Percentiles rank a stretch among this genome's conserved stretches.
These are phyloP conservation scores for Lates japonicus DNA, from an alignment of 2,797 vertebrate species.

Conservation along the genomic window DNA sequence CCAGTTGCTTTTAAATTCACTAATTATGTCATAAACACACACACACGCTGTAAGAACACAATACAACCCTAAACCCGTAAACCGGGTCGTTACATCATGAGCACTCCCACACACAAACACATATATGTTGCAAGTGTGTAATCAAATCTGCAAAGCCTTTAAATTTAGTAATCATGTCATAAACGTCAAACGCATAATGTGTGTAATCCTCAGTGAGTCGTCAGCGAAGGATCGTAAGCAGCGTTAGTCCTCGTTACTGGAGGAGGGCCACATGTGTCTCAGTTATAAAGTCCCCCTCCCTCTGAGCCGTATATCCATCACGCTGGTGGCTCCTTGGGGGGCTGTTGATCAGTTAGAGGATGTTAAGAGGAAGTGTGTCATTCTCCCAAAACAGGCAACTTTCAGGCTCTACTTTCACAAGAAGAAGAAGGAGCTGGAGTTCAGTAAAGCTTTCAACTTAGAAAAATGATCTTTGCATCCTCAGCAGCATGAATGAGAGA, in stretches of 20 bases:
- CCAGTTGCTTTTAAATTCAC: constrained; percentile 35
- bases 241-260: constrained; percentile 57
- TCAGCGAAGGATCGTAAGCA: constrained; percentile 17
- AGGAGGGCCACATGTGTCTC: constrained; percentile 27
- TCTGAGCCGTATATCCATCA: constrained; percentile 38
- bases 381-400: constrained; percentile 16
- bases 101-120: not conserved
- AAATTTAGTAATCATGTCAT: constrained; percentile 52
- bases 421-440: not conserved
- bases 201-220: not conserved
- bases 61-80: constrained; percentile 23
- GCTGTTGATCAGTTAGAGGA: constrained; percentile 36
- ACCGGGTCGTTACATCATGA: constrained; percentile 28
- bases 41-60: not conserved
- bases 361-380: constrained; percentile 37
- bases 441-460: not conserved
- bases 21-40: constrained; percentile 34
- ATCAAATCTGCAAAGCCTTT: constrained; percentile 29
- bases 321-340: constrained; percentile 22
- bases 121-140: constrained; percentile 5
- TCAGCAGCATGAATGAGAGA: too few relatives aligned
- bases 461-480: not conserved
- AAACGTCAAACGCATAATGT: constrained; percentile 42
- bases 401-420: not conserved
- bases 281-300: constrained; percentile 32